phyloP scores from a whole-genome alignment of 2,797 vertebrate genomes.

The Alcedo quadribrachys region DNA sequence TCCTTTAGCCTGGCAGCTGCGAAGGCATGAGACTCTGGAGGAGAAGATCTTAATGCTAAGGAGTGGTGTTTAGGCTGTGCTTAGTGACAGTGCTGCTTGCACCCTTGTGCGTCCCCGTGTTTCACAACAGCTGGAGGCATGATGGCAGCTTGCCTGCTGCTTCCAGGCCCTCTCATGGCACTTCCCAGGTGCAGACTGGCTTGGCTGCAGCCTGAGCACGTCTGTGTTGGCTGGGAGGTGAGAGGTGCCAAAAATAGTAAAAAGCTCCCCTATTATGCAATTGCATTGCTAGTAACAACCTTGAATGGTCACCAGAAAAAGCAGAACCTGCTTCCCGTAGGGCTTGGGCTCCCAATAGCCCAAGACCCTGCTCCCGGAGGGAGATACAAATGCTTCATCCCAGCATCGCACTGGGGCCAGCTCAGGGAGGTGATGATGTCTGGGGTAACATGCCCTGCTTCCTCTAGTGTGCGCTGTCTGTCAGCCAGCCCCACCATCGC shows the following conservation, averaged over 20 bases:
- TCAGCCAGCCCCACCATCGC: background rate
- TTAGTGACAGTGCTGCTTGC: rapidly evolving
- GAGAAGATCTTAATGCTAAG: background rate
- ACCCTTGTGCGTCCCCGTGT: background rate
- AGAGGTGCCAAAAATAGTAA: background rate
- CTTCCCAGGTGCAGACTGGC: background rate
- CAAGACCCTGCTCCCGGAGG: background rate
- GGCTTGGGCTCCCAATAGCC: no score
- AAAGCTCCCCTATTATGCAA: background rate
- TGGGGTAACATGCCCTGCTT: background rate
- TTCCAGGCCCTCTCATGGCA: background rate
- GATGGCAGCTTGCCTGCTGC: background rate
- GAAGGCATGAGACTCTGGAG: background rate
- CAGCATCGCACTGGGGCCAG: rapidly evolving
- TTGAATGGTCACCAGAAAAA: background rate
- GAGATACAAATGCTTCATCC: background rate
- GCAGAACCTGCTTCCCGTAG: background rate
- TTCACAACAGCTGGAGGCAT: background rate
- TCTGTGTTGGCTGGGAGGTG: rapidly evolving
- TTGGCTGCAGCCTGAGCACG: background rate
- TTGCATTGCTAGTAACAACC: rapidly evolving
- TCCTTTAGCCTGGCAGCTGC: background rate
- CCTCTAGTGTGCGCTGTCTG: background rate
- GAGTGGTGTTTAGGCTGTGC: background rate
- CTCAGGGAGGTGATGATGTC: background rate